Evolutionary conservation across 2,113 vertebrate species (phyloP).

Genomic region (Corvus hawaiiensis): DNA sequence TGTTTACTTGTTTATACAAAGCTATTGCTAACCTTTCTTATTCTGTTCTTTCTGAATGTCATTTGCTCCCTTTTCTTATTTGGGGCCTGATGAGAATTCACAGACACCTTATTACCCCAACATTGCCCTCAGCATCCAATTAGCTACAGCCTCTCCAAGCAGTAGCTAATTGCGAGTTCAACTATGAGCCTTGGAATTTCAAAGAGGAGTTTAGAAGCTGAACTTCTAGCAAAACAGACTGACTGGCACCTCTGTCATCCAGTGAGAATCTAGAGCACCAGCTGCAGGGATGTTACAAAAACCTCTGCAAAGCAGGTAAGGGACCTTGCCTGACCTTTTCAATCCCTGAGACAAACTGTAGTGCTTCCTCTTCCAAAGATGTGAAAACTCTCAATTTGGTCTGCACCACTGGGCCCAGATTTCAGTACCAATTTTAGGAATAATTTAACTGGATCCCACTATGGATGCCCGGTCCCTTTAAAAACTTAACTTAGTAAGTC

Average conservation of each 20-base stretch:
- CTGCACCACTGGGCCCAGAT: neutral
- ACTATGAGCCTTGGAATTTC: neutral
- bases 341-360: neutral
- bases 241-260: neutral
- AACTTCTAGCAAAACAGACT: neutral
- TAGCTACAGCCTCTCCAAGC: neutral
- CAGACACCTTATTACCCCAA: neutral
- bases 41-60: neutral
- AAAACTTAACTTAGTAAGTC: neutral
- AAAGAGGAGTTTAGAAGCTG: neutral
- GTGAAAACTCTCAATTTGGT: neutral
- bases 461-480: neutral
- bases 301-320: neutral
- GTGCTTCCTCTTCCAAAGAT: neutral
- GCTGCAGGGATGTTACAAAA: neutral
- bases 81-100: neutral
- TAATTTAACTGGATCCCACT: neutral
- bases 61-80: neutral
- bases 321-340: neutral
- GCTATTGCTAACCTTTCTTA: neutral
- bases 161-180: neutral
- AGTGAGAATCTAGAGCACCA: neutral
- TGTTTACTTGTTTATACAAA: neutral
- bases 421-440: neutral
- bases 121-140: neutral